phyloP scores from a whole-genome alignment of 2,888 invertebrate species.

The Chesias legatella region DNA sequence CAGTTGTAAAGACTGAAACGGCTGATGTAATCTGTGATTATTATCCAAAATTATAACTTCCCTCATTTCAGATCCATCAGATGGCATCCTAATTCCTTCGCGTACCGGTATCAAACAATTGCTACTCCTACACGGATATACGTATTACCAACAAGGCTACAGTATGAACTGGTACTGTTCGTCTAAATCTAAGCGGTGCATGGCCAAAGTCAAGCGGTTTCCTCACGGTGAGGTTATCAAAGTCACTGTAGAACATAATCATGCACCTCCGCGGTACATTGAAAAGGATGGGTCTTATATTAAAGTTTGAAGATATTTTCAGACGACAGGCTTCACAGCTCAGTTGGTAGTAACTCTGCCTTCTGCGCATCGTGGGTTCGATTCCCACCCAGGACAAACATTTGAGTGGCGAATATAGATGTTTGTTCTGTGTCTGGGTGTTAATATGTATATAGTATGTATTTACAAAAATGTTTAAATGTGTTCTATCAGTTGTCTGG shows the following conservation, averaged over 20 bases:
- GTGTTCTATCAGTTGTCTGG: no score
- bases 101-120: slow-evolving; percentile 42
- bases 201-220: slow-evolving; percentile 1
- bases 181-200: slow-evolving; percentile 22
- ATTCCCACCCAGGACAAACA: no score
- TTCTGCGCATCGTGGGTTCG: no score
- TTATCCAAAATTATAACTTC: no score
- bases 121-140: slow-evolving; percentile 41
- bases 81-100: slow-evolving; percentile 13
- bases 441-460: no score
- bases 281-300: slow-evolving; percentile 1
- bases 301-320: slow-evolving; percentile 1
- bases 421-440: no score
- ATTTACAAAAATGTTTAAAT: no score
- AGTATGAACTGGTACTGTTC: slow-evolving; percentile 43
- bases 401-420: no score
- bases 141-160: slow-evolving; percentile 43
- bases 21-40: no score
- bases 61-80: slow-evolving; percentile 9
- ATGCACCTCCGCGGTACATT: neutral
- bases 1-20: no score
- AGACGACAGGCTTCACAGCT: no score
- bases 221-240: neutral
- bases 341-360: no score
- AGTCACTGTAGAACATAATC: slow-evolving; percentile 1